phyloP scores from a whole-genome alignment of 2,888 invertebrate species.

The Ramazzottius varieornatus region DNA sequence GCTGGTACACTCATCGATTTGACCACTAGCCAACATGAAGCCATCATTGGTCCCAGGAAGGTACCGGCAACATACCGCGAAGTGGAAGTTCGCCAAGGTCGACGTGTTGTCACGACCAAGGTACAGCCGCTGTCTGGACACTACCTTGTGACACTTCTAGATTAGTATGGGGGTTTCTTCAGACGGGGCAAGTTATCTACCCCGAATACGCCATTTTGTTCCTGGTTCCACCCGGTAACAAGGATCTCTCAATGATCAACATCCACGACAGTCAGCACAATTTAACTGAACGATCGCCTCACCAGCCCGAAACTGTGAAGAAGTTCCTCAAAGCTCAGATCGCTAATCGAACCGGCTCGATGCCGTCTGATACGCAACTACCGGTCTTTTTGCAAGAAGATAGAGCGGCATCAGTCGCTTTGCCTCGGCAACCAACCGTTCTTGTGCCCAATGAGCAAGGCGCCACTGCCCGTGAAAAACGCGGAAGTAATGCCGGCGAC shows the following conservation, averaged over 20 bases:
- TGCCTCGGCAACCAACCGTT: too few relatives aligned
- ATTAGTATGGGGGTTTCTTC: too few relatives aligned
- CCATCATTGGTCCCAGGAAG: background rate
- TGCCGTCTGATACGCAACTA: too few relatives aligned
- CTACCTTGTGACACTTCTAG: too few relatives aligned
- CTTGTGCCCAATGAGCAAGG: too few relatives aligned
- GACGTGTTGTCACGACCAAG: background rate
- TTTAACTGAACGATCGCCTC: background rate
- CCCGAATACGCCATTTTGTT: background rate
- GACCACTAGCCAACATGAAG: background rate
- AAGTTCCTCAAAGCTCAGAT: background rate
- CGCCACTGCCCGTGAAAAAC: too few relatives aligned
- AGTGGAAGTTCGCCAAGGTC: background rate
- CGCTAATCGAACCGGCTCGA: too few relatives aligned
- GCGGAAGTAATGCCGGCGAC: too few relatives aligned
- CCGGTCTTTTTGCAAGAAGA: too few relatives aligned
- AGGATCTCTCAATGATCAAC: background rate
- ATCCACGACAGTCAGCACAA: background rate
- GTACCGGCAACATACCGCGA: background rate
- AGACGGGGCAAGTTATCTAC: background rate
- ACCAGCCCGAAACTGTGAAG: background rate
- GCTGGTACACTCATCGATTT: background rate
- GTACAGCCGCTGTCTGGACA: too few relatives aligned
- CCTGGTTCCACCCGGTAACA: background rate
- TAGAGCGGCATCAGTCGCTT: too few relatives aligned